Evolutionary conservation across 2,113 vertebrate genomes (phyloP).

Genomic region (Ciconia stormi): DNA sequence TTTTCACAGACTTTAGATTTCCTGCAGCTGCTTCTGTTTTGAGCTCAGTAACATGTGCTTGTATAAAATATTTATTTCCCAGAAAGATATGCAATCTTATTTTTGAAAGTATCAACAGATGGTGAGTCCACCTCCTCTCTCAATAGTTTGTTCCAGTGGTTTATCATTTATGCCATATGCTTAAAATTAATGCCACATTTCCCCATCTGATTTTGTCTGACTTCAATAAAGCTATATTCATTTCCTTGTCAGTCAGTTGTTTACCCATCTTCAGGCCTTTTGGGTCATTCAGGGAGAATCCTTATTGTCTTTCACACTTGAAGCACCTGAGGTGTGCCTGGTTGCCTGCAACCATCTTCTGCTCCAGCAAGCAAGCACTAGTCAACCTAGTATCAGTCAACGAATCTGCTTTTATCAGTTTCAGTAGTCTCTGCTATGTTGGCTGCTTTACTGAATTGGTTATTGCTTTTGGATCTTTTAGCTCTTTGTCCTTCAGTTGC

Average conservation of each 20-base stretch:
- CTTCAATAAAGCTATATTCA: not conserved
- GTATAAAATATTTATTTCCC: constrained; percentile 58
- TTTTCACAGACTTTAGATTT: constrained; percentile 30
- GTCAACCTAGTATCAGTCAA: not conserved
- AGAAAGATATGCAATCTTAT: constrained; percentile 12
- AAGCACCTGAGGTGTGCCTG: not conserved
- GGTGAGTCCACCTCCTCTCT: constrained; percentile 14
- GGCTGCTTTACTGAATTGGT: not conserved
- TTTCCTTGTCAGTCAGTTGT: not conserved
- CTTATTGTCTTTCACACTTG: not conserved
- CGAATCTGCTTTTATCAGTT: not conserved
- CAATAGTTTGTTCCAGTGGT: constrained; percentile 56
- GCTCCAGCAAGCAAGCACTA: not conserved
- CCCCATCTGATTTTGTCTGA: constrained; percentile 23
- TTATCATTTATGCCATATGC: constrained; percentile 43
- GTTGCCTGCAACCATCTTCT: not conserved
- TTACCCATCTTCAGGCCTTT: not conserved
- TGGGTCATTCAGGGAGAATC: not conserved
- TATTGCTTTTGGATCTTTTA: not conserved
- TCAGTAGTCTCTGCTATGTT: not conserved
- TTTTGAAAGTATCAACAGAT: constrained; percentile 46
- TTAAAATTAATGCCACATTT: constrained; percentile 42
- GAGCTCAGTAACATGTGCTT: not conserved
- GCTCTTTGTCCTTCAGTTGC: not conserved
- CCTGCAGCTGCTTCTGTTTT: constrained; percentile 30